Conservation (phyloP, 2,113 vertebrate genomes). For the Gavialis gangeticus region DNA sequence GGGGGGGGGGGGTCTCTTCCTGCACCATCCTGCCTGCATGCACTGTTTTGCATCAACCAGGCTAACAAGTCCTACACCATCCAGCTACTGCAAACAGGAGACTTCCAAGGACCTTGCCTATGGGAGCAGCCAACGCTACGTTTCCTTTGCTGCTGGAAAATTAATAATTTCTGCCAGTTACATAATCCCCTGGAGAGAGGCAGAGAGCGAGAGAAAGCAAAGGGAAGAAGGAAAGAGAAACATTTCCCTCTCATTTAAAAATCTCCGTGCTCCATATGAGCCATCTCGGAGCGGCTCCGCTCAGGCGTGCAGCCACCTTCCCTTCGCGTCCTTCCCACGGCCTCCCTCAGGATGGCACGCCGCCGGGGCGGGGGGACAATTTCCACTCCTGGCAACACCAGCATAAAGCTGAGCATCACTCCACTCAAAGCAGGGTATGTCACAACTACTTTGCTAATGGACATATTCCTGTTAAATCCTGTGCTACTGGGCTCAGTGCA, state of each 20-base stretch:
- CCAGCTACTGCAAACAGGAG: neutral
- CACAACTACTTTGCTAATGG: neutral
- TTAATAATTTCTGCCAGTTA: neutral
- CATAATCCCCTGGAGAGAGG: neutral
- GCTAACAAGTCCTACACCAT: too few species aligned
- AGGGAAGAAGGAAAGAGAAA: neutral
- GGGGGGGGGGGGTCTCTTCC: too few species aligned
- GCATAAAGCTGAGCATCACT: neutral
- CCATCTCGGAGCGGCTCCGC: neutral
- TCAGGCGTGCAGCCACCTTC: neutral
- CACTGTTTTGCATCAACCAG: too few species aligned
- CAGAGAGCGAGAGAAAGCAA: neutral
- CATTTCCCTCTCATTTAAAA: neutral
- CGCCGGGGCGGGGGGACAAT: neutral
- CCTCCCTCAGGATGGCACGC: neutral
- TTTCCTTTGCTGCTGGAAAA: neutral
- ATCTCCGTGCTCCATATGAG: neutral
- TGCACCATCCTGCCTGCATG: too few species aligned
- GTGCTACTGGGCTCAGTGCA: neutral
- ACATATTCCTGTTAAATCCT: neutral
- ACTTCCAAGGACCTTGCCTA: neutral
- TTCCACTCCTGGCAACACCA: neutral
- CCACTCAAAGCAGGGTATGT: neutral
- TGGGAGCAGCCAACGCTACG: neutral
- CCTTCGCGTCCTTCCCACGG: too few species aligned